Base-by-base conservation (phyloP, 2,113 vertebrate genomes). In the Serinus canaria region DNA sequence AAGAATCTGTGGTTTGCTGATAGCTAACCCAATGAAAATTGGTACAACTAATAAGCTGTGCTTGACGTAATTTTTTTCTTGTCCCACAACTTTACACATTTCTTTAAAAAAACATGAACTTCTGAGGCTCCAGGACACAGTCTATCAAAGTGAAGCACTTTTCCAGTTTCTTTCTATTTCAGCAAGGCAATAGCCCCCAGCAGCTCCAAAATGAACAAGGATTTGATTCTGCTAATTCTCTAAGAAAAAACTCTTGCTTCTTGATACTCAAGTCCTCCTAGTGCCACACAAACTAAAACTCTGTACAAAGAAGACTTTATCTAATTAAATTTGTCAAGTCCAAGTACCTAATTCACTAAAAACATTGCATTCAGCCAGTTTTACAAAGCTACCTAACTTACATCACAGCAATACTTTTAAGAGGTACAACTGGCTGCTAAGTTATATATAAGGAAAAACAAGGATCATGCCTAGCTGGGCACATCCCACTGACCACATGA, bases 381-480 rank as follows among this genome's bases (percentile, higher is more conserved):
- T 77, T 79, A 79, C 52, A 87, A 33, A 77, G 39, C 11, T 44
- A 70, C 30, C 30, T 69, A 16, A 68, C 37, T 39, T 59, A 68
- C 13, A 82, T 5, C 30, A 44, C 2, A 66, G 55, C 11, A 50
- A 31, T 20, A 75, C 8, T 64, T 76, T 35, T 11, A 75, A 37
- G 10, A 87, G 59, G 67, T 66, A 25, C 8, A 70, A 31, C 3
- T 35, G 9, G 21, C 30, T 69, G 59, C 37, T 55, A 63, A 77
- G 10, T 58, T 3, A 1, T 16, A 39, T 0, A 2, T 23, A 52
- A 62, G 11, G 13, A 41, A 62, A 15, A 27, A 37, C 0, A 53
- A 10, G 10, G 12, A 91, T 44, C 33, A 3, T 6, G 22, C 31
- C 59, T 83, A 37, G 16, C 46, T 52, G n/a, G 23, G 53, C 49